Percentiles rank a stretch among this genome's conserved stretches.
These are phyloP conservation scores for Asbolus verrucosus DNA, from an alignment of 1,140 invertebrate genomes.

Conservation along the genomic window DNA sequence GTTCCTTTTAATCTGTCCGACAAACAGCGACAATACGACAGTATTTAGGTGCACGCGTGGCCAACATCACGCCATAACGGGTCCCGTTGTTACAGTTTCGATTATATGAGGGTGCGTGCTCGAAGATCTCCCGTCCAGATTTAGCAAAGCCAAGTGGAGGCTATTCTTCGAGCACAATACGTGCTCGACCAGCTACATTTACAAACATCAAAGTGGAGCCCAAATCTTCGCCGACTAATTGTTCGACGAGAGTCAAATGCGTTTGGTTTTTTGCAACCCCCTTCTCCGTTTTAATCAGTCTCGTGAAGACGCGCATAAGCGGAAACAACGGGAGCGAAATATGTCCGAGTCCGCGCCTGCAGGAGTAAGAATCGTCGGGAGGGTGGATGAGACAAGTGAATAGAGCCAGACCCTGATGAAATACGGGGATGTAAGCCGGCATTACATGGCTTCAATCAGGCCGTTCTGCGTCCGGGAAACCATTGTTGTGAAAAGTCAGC, in stretches of 20 bases:
- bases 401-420: constrained; percentile 49
- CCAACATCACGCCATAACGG: constrained; percentile 26
- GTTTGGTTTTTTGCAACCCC: constrained; percentile 46
- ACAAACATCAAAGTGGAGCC: no score
- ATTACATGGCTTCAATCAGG: constrained; percentile 62
- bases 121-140: constrained; percentile 15
- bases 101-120: constrained; percentile 18
- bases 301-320: constrained; percentile 55
- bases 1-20: constrained; percentile 19
- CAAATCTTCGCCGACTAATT: constrained; percentile 8
- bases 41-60: constrained; percentile 44
- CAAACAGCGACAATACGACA: constrained; percentile 41
- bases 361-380: constrained; percentile 47
- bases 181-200: no score
- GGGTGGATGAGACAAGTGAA: constrained; percentile 1
- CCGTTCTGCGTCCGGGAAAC: constrained; percentile 49
- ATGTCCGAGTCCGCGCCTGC: constrained; percentile 47
- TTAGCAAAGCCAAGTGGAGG: no score
- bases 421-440: constrained; percentile 59
- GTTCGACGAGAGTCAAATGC: background rate
- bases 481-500: constrained; percentile 63
- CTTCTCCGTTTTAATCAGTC: constrained; percentile 66
- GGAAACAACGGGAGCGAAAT: constrained; percentile 50
- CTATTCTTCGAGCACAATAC: no score
- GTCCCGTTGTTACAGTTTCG: constrained; percentile 13